Percentiles rank a stretch among this genome's conserved stretches.
Evolutionary conservation across 2,113 vertebrate genomes (phyloP).

Genomic region (Hydropotes inermis): DNA sequence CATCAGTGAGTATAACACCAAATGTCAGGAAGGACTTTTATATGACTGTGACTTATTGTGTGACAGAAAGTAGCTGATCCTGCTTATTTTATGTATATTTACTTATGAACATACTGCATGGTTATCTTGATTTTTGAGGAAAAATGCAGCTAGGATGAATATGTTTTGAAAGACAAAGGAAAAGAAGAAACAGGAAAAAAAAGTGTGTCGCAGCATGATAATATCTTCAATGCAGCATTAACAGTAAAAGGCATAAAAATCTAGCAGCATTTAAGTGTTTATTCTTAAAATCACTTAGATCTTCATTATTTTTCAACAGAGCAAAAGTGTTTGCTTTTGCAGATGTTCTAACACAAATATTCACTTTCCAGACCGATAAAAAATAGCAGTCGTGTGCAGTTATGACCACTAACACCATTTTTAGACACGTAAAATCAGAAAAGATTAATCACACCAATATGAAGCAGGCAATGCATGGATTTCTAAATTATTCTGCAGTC

Average conservation of each 20-base stretch:
- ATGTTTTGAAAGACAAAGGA: slow-evolving; percentile 52
- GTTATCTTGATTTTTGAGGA: neutral
- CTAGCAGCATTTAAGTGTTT: slow-evolving; percentile 23
- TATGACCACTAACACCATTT: slow-evolving; percentile 65
- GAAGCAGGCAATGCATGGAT: slow-evolving; percentile 19
- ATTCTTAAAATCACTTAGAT: slow-evolving; percentile 68
- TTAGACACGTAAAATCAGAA: slow-evolving; percentile 52
- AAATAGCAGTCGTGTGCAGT: slow-evolving; percentile 59
- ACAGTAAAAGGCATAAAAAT: slow-evolving; percentile 58
- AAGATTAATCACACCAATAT: slow-evolving; percentile 40
- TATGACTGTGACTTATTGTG: slow-evolving; percentile 28
- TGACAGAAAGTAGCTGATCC: slow-evolving; percentile 1
- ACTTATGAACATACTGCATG: neutral
- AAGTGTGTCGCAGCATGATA: neutral
- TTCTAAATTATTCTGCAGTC: slow-evolving; percentile 30
- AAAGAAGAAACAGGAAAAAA: neutral
- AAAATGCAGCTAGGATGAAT: slow-evolving; percentile 8
- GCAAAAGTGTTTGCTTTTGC: slow-evolving; percentile 65
- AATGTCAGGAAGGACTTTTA: slow-evolving; percentile 17
- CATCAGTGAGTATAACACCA: neutral
- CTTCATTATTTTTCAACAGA: slow-evolving; percentile 67
- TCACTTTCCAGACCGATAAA: slow-evolving; percentile 60
- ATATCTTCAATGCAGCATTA: slow-evolving; percentile 52
- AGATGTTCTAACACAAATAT: slow-evolving; percentile 62
- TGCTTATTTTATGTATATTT: slow-evolving; percentile 19